A percentile compares a stretch with the other conserved stretches of the same genome.
Evolutionary conservation across 2,888 invertebrate genomes (phyloP).

Genomic region (Omphaloscelis lunosa): DNA sequence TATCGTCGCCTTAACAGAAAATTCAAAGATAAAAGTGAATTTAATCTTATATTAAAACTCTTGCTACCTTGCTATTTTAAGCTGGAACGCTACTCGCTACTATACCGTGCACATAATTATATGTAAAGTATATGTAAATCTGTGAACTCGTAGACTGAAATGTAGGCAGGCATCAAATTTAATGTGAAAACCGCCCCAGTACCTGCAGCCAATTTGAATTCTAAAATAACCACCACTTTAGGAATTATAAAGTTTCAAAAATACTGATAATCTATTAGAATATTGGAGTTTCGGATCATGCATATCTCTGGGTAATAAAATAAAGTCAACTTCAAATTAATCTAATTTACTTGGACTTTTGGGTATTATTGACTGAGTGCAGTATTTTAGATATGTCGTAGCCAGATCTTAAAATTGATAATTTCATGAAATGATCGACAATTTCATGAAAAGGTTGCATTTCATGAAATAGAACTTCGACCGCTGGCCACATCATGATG

Average conservation of each 20-base stretch:
- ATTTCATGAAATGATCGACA: too few relatives aligned
- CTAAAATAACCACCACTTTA: conserved; percentile 59
- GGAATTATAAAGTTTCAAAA: neutral
- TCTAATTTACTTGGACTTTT: neutral
- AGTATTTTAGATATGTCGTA: too few relatives aligned
- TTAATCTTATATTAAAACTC: conserved; percentile 6
- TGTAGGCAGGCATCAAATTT: conserved; percentile 71
- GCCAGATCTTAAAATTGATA: too few relatives aligned
- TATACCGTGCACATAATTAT: conserved; percentile 71
- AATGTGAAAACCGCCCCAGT: conserved; percentile 69
- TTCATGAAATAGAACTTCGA: too few relatives aligned
- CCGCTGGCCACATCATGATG: too few relatives aligned
- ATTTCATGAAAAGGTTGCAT: too few relatives aligned
- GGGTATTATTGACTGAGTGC: neutral
- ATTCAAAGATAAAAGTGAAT: neutral
- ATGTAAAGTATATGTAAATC: conserved; percentile 81
- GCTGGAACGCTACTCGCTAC: conserved; percentile 49
- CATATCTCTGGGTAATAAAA: conserved; percentile 1
- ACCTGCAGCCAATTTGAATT: conserved; percentile 69
- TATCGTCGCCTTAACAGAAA: too few relatives aligned
- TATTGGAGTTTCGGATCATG: neutral
- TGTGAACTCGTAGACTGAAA: conserved; percentile 66
- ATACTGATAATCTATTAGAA: neutral
- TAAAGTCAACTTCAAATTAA: neutral
- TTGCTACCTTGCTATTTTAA: conserved; percentile 41